Percentiles rank a stretch among this genome's conserved stretches.
phyloP scores from a whole-genome alignment of 2,113 vertebrate species.

The Tachuris rubrigastra region DNA sequence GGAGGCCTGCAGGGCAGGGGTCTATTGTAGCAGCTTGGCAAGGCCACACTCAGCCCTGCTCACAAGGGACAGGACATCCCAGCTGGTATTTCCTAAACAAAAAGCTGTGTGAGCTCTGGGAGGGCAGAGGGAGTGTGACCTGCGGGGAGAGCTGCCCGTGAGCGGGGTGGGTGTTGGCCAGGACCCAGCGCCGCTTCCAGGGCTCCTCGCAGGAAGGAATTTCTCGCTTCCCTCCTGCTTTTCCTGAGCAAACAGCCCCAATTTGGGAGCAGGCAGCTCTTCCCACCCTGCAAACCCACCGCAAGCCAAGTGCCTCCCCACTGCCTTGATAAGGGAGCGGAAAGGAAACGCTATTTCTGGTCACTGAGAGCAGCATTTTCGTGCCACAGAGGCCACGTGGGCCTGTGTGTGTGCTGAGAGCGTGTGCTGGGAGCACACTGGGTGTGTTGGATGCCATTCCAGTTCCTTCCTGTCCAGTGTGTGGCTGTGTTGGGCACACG shows the following conservation, averaged over 20 bases:
- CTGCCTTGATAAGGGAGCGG: fast-evolving
- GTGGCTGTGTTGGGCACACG: fast-evolving
- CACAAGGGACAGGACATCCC: not conserved
- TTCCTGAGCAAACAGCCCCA: not conserved
- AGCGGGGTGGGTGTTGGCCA: not conserved
- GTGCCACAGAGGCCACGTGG: not conserved
- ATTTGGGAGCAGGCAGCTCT: fast-evolving
- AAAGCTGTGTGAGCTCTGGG: not conserved
- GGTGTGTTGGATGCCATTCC: fast-evolving
- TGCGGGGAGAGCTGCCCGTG: not conserved
- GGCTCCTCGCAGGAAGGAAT: not conserved
- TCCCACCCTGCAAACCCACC: not conserved
- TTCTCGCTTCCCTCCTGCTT: not conserved
- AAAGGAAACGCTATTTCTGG: not conserved
- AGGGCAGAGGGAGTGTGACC: not conserved
- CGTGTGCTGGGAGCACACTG: not conserved
- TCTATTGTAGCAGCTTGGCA: not conserved
- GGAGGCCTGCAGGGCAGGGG: not conserved
- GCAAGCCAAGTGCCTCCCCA: fast-evolving
- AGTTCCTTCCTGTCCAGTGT: not conserved
- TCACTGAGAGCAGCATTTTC: not conserved
- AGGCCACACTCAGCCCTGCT: not conserved
- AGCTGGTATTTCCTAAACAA: slow-evolving; percentile 2
- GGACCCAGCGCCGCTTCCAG: not conserved
- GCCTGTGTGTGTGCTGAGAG: not conserved